Evolutionary conservation across 2,113 vertebrate species (phyloP), one percentile per base, ranked within the genome.

Genomic region (Pseudolaguvia tuberculata): DNA sequence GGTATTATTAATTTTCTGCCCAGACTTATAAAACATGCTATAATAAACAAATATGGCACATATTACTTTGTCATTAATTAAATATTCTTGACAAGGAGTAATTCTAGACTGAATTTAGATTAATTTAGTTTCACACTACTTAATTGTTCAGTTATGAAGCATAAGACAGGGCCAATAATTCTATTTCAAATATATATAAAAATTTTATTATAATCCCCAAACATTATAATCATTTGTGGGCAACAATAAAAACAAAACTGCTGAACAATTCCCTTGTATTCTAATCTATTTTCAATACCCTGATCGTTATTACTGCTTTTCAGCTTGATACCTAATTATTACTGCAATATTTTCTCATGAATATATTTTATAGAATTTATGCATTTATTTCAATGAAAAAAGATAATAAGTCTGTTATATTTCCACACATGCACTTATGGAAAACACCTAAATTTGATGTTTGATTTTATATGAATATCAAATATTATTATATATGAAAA

Each of bases 1-100:
- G 31, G 52, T 83, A 81, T 75, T 70, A 74, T 85, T 83, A 75
- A 83, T 77, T 50, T 77, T 73, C 53, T 65, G 25, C 53, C 67
- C 25, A 71, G 65, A 57, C 27, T 42, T 45, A 39, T 69, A 61
- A 51, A 57, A 76, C 65, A 14, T 67, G 48, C 29, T 72, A 52
- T 35, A 73, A 75, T 78, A 78, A 78, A 72, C 78, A 78, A 80
- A 80, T 67, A 70, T 52, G 48, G 69, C 61, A 79, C 73, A 18
- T 58, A 53, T 82, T 56, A 70, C 29, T 35, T 57, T 53, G 47
- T 61, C 23, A 35, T 52, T 15, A 73, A 23, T 21, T 45, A n/a
- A 17, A 59, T 63, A 20, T 73, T 52, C 63, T 59, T 58, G 18
- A 52, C 56, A 14, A 74, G 50, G 35, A 55, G 42, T 6, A 5